These are phyloP conservation scores for Ectobius pallidus DNA, from an alignment of 2,888 invertebrate species.

Conservation along the genomic window DNA sequence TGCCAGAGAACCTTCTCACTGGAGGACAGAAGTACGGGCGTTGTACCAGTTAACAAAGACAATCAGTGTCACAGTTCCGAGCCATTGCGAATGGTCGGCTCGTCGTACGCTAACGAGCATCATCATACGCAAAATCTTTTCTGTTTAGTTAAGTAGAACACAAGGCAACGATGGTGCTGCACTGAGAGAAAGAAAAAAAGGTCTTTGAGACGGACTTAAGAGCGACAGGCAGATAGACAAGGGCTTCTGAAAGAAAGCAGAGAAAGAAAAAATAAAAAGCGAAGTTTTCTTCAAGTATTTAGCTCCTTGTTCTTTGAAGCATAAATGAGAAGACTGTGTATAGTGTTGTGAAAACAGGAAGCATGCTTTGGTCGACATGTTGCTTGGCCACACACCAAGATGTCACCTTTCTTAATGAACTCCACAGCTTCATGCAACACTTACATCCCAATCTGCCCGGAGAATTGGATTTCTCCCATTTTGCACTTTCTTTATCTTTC, in stretches of 20 bases:
- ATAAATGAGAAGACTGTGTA: conserved; percentile 14
- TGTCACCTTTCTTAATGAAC: conserved; percentile 30
- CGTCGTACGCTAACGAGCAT: not conserved
- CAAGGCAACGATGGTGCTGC: not conserved
- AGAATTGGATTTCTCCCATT: conserved; percentile 19
- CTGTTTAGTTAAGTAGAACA: not conserved
- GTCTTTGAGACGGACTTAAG: not conserved
- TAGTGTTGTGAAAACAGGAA: conserved; percentile 10
- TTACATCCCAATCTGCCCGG: conserved; percentile 18
- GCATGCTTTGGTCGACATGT: not conserved
- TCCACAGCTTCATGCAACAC: conserved; percentile 18
- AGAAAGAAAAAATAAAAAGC: not conserved
- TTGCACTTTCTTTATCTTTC: not conserved
- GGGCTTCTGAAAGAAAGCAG: not conserved
- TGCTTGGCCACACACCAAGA: conserved; percentile 30
- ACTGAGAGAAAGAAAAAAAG: not conserved
- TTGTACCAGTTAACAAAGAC: not conserved
- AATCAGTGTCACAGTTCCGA: not conserved
- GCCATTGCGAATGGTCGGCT: not conserved
- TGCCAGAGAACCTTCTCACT: no score
- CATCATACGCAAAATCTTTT: not conserved
- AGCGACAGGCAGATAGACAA: not conserved
- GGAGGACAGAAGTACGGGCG: no score
- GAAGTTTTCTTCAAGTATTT: conserved; percentile 1
- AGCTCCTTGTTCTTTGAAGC: conserved; percentile 21